Conservation (phyloP, 2,113 vertebrate species). For the Gasterosteus nipponicus region DNA sequence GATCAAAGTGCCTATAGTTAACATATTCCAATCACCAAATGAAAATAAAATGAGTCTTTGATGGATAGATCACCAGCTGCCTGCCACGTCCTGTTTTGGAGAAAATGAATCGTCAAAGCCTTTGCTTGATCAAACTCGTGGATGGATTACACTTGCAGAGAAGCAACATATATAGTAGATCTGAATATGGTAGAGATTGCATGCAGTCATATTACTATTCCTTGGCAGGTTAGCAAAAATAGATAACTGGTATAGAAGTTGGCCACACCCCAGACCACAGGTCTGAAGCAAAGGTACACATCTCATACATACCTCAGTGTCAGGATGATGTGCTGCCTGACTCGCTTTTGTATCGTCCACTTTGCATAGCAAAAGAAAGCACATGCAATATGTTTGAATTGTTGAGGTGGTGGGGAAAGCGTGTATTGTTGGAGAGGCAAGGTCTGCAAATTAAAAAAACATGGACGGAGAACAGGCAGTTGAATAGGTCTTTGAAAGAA, state of each 20-base stretch:
- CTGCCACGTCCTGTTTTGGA: background rate
- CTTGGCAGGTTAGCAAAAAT: background rate
- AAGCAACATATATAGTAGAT: background rate
- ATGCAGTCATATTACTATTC: background rate
- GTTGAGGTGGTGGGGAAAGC: slow-evolving; percentile 59
- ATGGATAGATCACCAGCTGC: background rate
- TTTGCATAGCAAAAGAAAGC: slow-evolving; percentile 73
- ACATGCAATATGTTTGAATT: slow-evolving; percentile 76
- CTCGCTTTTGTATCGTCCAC: slow-evolving; percentile 64
- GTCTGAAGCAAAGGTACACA: slow-evolving; percentile 52
- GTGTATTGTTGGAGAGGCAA: slow-evolving; percentile 72
- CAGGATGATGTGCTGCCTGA: slow-evolving; percentile 42
- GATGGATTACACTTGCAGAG: background rate
- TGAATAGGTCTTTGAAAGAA: slow-evolving; percentile 79
- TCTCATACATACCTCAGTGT: slow-evolving; percentile 70
- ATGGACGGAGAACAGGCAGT: slow-evolving; percentile 70
- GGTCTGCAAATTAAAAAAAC: slow-evolving; percentile 78
- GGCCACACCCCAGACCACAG: slow-evolving; percentile 18
- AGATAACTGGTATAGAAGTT: slow-evolving; percentile 15
- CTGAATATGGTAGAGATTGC: background rate
- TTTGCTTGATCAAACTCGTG: background rate
- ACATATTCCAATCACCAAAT: background rate
- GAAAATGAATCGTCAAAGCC: background rate
- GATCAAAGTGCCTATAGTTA: slow-evolving; percentile 20
- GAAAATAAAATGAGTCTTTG: background rate